These are phyloP conservation scores for Silurus aristotelis DNA, from an alignment of 2,797 vertebrate genomes.

Conservation along the genomic window DNA sequence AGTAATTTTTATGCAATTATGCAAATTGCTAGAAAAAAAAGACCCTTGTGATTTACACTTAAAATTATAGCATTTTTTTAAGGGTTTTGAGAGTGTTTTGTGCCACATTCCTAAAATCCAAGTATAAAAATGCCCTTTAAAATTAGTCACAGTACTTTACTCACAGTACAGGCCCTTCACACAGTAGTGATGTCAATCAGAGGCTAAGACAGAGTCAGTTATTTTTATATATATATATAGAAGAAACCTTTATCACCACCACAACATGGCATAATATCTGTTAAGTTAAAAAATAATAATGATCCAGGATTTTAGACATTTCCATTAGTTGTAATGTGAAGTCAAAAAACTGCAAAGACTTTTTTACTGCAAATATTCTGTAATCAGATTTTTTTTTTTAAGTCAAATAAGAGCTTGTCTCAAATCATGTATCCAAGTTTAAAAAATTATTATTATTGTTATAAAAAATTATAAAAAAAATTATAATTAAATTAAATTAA, in stretches of 20 bases:
- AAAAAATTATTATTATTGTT: background rate
- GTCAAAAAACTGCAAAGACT: too few species aligned
- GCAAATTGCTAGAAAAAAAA: background rate
- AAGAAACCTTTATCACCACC: background rate
- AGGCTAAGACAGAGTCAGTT: background rate
- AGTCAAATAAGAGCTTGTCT: too few species aligned
- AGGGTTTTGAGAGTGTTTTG: too few species aligned
- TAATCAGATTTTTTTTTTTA: background rate
- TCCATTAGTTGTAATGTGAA: background rate
- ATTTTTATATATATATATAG: background rate
- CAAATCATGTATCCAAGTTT: background rate
- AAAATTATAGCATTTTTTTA: too few species aligned
- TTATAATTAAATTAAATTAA: background rate
- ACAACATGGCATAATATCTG: background rate
- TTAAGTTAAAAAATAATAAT: background rate
- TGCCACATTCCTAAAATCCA: background rate
- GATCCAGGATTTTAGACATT: background rate
- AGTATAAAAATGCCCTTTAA: conserved; percentile 51
- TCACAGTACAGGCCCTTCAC: conserved; percentile 71
- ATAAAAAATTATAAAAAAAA: too few species aligned
- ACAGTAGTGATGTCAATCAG: conserved; percentile 74
- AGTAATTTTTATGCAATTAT: background rate
- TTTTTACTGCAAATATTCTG: too few species aligned
- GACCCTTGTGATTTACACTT: background rate
- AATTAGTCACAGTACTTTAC: conserved; percentile 63